Base-by-base conservation (phyloP, 2,888 invertebrate genomes). In the Lasiommata megera region DNA sequence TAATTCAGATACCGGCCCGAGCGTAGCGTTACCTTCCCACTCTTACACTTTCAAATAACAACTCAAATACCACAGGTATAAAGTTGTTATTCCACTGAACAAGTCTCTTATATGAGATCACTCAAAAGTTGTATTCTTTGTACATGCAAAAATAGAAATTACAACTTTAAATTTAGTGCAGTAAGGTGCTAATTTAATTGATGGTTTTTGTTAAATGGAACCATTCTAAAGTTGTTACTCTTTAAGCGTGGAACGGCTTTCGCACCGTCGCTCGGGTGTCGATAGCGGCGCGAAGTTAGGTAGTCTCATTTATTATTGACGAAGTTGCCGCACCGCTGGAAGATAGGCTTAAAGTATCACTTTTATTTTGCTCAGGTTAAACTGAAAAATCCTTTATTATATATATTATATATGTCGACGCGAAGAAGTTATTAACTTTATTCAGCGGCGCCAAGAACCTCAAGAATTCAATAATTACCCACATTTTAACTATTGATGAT, bases 231-330 rank as follows among this genome's bases (percentile, higher is more conserved):
- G 11, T 29, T 43, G 43, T 12, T 14, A 78, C 75, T 83, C 77
- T 77, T 79, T 73, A 73, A 71, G 71, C 69, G 74, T 70, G 71
- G 73, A 72, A 78, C 28, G 28, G 28, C 50, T 50, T 37, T 50
- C 37, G 12, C 50, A 79, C 79, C 77, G 73, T 37, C n/a, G n/a
- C n/a, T n/a, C 0, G 76, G 79, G 85, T 84, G 87, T 82, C 77
- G 79, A 50, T 48, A 36, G 31, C 31, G 50, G 54, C 80, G 82
- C 74, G 79, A 88, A 88, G 87, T 88, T 85, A 77, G 83, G 79
- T 81, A 83, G 78, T 82, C 85, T 86, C 85, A 88, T 91, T 84
- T 90, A 90, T 88, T 89, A 90, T 90, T 90, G 80, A 90, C 72
- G 71, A 77, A 76, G 83, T 85, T 81, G 79, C 82, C 76, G 17